Base-by-base conservation (phyloP, 1,140 invertebrate genomes). In the Drosophila serrata region DNA sequence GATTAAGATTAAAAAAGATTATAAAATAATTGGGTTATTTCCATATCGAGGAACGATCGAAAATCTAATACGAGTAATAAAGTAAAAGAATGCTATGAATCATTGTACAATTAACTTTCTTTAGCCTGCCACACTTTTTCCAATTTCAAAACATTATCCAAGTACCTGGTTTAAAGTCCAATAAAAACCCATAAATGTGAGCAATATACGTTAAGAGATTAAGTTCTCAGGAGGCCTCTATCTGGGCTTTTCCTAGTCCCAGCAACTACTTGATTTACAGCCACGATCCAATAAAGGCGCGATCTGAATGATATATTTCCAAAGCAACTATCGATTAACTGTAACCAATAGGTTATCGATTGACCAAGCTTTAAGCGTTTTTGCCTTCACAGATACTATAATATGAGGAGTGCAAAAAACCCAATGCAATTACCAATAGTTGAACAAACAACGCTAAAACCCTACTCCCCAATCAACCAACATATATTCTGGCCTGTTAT, bases 401-500 rank as follows among this genome's bases (percentile, higher is more conserved):
- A 11, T 27, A 33, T 31, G 31, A 24, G 3, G 5, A 45, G 55
- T 73, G 68, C 68, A 51, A 37, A 15, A 46, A 43, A 5, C 12
- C 15, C 15, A 37, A 37, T 57, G 48, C 27, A 56, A 24, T 29
- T 43, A 22, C n/a, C 24, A 40, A 43, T 15, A 24, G 27, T 11
- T 46, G 7, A 6, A 37, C 24, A 48, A 40, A 12, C 13, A 29
- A 31, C 27, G n/a, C 27, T 19, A n/a, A 68, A 37, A 17, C 35
- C 45, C 24, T 35, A 17, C 19, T 11, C 31, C 8, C 33, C 58
- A 75, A 77, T 68, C 62, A 59, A 56, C 4, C 39, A 60, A 58
- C 63, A 69, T 57, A 68, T 69, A 72, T 57, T 58, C 56, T 15
- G 33, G 7, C n/a, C 19, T 17, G 27, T 48, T 77, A 77, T 77